These are phyloP conservation scores for Ochlodes sylvanus DNA, from an alignment of 2,888 invertebrate species.

Conservation along the genomic window DNA sequence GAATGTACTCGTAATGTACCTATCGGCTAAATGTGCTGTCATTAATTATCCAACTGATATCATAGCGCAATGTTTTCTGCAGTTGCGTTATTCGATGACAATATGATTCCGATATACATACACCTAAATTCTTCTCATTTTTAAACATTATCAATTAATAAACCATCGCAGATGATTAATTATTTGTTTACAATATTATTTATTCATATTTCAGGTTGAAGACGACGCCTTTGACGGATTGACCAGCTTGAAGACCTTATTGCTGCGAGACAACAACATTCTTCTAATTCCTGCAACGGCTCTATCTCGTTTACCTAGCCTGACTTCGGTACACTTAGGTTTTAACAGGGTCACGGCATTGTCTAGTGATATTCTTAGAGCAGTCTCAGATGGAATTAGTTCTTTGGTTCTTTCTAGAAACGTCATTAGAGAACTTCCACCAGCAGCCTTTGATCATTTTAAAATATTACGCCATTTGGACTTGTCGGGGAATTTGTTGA, in stretches of 20 bases:
- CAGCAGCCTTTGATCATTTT: conserved; percentile 92
- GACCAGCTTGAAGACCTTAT: conserved; percentile 89
- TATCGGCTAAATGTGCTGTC: conserved; percentile 14
- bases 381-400: conserved; percentile 89
- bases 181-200: conserved; percentile 1
- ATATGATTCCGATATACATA: not conserved
- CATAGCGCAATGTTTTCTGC: not conserved
- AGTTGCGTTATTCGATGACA: not conserved
- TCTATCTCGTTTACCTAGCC: conserved; percentile 90
- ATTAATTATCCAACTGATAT: conserved; percentile 12
- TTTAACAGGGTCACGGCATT: conserved; percentile 95
- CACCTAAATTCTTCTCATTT: too few relatives aligned
- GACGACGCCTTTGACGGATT: conserved; percentile 95
- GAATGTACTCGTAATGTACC: conserved; percentile 26
- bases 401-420: conserved; percentile 92
- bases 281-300: conserved; percentile 93
- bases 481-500: conserved; percentile 91
- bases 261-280: conserved; percentile 94
- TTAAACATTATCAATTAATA: too few relatives aligned
- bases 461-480: conserved; percentile 89
- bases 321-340: conserved; percentile 91
- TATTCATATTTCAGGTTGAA: conserved; percentile 87
- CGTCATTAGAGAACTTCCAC: conserved; percentile 93
- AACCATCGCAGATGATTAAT: too few relatives aligned
- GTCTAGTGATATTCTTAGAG: conserved; percentile 90